Percentiles rank a stretch among this genome's conserved stretches.
Conservation (phyloP, 2,113 vertebrate species). For the Myrmecobius fasciatus region DNA sequence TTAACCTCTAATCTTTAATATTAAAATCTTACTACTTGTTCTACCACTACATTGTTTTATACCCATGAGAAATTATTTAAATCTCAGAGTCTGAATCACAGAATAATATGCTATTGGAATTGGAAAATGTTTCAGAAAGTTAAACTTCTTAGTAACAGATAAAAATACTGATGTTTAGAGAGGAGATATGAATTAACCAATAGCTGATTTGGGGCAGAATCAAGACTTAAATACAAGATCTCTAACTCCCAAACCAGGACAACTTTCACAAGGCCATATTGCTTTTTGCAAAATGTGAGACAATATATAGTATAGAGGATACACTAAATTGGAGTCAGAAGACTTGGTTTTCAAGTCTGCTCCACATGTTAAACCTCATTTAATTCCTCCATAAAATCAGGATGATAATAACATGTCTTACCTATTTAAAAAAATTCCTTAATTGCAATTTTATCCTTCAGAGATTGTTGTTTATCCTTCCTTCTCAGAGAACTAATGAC, state of each 20-base stretch:
- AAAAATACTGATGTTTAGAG: background rate
- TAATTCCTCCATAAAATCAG: background rate
- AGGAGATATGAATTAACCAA: background rate
- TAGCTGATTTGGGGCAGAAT: background rate
- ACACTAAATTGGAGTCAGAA: background rate
- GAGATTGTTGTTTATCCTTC: background rate
- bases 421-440: background rate
- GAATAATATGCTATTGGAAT: background rate
- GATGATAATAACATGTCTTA: background rate
- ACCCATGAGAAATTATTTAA: background rate
- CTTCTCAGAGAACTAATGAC: background rate
- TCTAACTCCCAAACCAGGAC: background rate
- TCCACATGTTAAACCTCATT: background rate
- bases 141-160: background rate
- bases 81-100: background rate
- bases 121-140: background rate
- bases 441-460: background rate
- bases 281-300: background rate
- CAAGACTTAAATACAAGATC: background rate
- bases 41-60: background rate
- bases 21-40: background rate
- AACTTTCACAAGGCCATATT: background rate
- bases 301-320: background rate
- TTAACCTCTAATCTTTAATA: background rate
- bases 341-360: background rate